phyloP scores from a whole-genome alignment of 2,113 vertebrate species.

The Equus quagga region DNA sequence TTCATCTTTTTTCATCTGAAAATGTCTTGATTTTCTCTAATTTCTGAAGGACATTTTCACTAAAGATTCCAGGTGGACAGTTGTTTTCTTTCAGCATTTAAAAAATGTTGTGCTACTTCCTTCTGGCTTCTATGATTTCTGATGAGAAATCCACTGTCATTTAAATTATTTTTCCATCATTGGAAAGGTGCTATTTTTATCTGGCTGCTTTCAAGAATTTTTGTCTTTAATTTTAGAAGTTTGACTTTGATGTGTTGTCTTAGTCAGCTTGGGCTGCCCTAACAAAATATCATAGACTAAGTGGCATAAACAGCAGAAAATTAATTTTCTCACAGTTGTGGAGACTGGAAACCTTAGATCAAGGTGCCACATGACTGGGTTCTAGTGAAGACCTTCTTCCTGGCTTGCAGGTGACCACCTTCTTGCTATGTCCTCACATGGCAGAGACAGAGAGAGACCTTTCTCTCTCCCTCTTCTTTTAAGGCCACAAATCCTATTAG shows the following conservation, averaged over 20 bases:
- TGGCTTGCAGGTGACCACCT: background rate
- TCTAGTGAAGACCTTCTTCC: background rate
- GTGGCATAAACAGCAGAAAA: background rate
- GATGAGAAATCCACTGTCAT: background rate
- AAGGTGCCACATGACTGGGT: background rate
- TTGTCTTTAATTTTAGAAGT: background rate
- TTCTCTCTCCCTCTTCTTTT: background rate
- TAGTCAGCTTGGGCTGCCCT: background rate
- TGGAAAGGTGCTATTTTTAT: background rate
- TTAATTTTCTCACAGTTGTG: background rate
- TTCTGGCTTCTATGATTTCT: background rate
- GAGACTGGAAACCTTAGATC: background rate
- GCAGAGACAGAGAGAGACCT: background rate
- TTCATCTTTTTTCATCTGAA: conserved; percentile 20
- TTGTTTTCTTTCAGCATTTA: background rate
- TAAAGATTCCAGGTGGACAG: background rate
- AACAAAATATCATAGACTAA: background rate
- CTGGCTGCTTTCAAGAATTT: background rate
- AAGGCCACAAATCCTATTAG: background rate
- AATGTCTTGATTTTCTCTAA: background rate
- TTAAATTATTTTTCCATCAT: conserved; percentile 4
- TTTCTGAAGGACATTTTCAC: background rate
- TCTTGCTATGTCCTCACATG: background rate
- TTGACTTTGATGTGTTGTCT: background rate
- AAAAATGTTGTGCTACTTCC: background rate